Evolutionary conservation across 2,113 vertebrate species (phyloP), one percentile per base, ranked within the genome.

Genomic region (Coregonus clupeaformis): DNA sequence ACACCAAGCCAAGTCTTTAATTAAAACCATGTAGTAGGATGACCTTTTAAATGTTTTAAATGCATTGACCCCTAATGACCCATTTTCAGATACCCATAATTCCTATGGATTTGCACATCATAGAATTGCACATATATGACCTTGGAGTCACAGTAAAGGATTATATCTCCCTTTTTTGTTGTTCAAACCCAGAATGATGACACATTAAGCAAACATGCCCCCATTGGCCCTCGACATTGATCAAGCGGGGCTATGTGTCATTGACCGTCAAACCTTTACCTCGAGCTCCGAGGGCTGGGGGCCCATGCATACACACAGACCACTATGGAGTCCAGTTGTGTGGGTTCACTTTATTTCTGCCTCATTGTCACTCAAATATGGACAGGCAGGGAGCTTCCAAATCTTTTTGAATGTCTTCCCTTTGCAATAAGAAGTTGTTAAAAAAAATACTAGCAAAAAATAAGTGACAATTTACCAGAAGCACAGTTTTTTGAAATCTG

Each of bases 191-290:
- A 69, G 45, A 27, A 70, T 70, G 22, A 30, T 42, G 5, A 30
- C 20, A 9, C 16, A 32, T 32, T 71, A 27, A 4, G 42, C 68
- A 69, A 69, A 69, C 45, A 69, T 69, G 68, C n/a, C 45, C 67
- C 42, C 24, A 25, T 3, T 24, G 22, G 18, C 67, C 67, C 29
- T 27, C 14, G 14, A 32, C 29, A 29, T 36, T 16, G 22, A 25
- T 27, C 65, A 16, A 20, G 62, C 55, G 63, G 30, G 42, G 27
- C 2, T 65, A 36, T 52, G 68, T 77, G 60, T 68, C 42, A 45
- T 47, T 68, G 67, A 47, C 32, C 20, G 22, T 24, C 67, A 20
- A 22, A 4, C 7, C 36, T 71, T 20, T 68, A 42, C 22, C 29
- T 16, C 18, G 20, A n/a, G 3, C 60, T 25, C 60, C 2, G 2